These are phyloP conservation scores for Scaptomyza hsui DNA, from an alignment of 1,140 invertebrate species.

Conservation along the genomic window DNA sequence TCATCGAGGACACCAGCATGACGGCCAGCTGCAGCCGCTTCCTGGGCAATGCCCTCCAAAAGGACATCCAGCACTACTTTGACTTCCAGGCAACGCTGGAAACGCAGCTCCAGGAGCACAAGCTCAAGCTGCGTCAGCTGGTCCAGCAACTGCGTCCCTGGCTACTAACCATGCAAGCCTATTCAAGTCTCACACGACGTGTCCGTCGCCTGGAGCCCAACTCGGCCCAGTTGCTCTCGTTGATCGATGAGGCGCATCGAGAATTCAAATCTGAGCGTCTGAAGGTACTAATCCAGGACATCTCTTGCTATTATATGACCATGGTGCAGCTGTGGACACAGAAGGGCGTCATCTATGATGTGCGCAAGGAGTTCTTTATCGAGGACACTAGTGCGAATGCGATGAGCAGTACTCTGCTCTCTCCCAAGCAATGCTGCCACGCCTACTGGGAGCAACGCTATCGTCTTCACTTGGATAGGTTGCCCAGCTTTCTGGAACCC, in stretches of 20 bases:
- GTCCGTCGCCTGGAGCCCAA: conserved; percentile 20
- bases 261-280: conserved; percentile 29
- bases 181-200: conserved; percentile 23
- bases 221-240: conserved; percentile 45
- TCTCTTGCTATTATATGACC: conserved; percentile 60
- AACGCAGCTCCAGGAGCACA: conserved; percentile 34
- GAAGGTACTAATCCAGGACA: conserved; percentile 11
- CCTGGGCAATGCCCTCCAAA: conserved; percentile 33
- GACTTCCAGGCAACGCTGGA: conserved; percentile 56
- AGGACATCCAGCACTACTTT: conserved; percentile 48
- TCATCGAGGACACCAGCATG: conserved; percentile 59
- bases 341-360: conserved; percentile 59
- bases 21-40: conserved; percentile 10
- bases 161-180: conserved; percentile 38
- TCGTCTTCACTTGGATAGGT: conserved; percentile 21
- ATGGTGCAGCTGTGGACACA: conserved; percentile 69
- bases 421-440: conserved; percentile 56
- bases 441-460: conserved; percentile 58
- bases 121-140: conserved; percentile 48
- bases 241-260: conserved; percentile 36
- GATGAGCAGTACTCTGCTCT: conserved; percentile 55
- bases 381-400: conserved; percentile 44
- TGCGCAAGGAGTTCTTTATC: conserved; percentile 54
- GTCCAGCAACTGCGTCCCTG: conserved; percentile 58
- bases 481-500: conserved; percentile 49